phyloP scores from a whole-genome alignment of 2,888 invertebrate genomes.

The Microdon myrmicae region DNA sequence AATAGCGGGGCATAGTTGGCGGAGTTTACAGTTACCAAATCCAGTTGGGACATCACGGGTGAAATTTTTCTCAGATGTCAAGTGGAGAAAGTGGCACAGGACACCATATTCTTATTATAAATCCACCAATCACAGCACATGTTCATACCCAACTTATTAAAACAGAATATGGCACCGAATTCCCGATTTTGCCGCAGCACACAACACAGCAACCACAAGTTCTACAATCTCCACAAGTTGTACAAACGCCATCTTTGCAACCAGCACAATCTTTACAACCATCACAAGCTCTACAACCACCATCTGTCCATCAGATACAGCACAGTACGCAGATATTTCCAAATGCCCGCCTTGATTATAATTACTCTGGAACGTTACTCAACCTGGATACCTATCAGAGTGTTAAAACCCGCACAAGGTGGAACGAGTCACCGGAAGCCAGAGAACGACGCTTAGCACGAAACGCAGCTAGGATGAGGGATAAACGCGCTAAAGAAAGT shows the following conservation, averaged over 20 bases:
- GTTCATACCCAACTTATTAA: conserved; percentile 36
- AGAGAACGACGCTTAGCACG: conserved; percentile 64
- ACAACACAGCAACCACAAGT: not conserved
- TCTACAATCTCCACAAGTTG: not conserved
- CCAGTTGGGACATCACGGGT: conserved; percentile 40
- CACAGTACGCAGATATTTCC: conserved; percentile 41
- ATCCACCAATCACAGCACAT: conserved; percentile 42
- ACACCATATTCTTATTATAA: conserved; percentile 50
- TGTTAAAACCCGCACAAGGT: conserved; percentile 60
- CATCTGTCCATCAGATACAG: conserved; percentile 30
- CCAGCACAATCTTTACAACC: not conserved
- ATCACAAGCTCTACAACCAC: conserved; percentile 4
- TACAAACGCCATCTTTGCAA: not conserved
- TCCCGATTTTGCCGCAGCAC: not conserved
- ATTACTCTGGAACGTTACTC: conserved; percentile 52
- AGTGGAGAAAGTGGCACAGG: conserved; percentile 51
- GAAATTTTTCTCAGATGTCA: conserved; percentile 50
- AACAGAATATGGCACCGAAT: conserved; percentile 33
- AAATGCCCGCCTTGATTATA: conserved; percentile 46
- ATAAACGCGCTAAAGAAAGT: conserved; percentile 64
- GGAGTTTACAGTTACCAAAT: conserved; percentile 44
- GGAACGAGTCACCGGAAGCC: conserved; percentile 66
- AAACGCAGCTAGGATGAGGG: conserved; percentile 67
- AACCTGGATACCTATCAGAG: conserved; percentile 55
- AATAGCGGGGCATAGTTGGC: conserved; percentile 35